Percentiles rank a stretch among this genome's conserved stretches.
Conservation (phyloP, 1,140 invertebrate species). For the Venturia canescens region DNA sequence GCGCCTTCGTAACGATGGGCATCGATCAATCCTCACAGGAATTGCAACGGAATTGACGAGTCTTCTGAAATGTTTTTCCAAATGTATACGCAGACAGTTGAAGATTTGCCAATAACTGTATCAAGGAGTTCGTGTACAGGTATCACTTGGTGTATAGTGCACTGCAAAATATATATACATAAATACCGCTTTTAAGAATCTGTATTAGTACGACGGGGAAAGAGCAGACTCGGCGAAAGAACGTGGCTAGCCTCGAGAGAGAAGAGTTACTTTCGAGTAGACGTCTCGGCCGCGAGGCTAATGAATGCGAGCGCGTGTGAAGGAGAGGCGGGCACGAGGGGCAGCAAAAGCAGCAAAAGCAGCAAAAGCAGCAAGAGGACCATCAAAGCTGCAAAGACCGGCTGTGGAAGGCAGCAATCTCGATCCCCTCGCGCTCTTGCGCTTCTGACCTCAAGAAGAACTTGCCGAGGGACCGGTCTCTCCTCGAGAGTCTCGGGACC, state of each 20-base stretch:
- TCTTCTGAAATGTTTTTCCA: too few species aligned
- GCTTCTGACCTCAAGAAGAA: conserved; percentile 67
- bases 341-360: conserved; percentile 43
- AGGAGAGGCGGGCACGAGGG: conserved; percentile 38
- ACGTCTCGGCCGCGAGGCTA: conserved; percentile 46
- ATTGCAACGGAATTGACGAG: too few species aligned
- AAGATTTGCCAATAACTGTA: too few species aligned
- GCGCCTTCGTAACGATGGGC: too few species aligned
- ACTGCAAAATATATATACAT: too few species aligned
- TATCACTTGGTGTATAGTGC: too few species aligned
- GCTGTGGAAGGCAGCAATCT: conserved; percentile 32
- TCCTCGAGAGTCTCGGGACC: conserved; percentile 26
- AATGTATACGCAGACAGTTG: too few species aligned
- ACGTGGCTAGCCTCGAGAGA: conserved; percentile 39
- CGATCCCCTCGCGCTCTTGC: conserved; percentile 31
- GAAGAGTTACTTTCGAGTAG: conserved; percentile 26
- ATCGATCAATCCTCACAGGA: too few species aligned
- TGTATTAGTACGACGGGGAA: not conserved
- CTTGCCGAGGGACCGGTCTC: conserved; percentile 59
- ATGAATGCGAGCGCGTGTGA: conserved; percentile 52
- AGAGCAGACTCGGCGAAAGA: conserved; percentile 26
- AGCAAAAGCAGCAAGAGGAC: conserved; percentile 26
- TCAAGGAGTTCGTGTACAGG: too few species aligned
- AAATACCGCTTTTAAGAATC: too few species aligned
- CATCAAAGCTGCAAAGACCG: conserved; percentile 34